Base-by-base conservation (phyloP, 2,797 vertebrate genomes). In the Sitta carolinensis region DNA sequence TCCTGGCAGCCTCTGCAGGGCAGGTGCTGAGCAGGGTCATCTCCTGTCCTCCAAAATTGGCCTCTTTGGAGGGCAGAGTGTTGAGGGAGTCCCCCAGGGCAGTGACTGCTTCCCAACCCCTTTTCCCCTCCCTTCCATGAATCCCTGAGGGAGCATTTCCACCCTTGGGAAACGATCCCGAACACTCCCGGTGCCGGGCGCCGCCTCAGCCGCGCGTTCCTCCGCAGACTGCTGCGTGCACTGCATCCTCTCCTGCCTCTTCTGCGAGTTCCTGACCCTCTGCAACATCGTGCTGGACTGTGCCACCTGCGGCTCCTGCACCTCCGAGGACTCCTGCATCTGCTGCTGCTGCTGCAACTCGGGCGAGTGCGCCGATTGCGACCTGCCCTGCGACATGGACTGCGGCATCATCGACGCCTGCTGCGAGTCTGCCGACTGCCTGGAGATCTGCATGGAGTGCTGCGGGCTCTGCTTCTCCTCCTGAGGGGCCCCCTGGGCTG, bases 391-490 rank as follows among this genome's bases (percentile, higher is more conserved):
- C 77, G 99, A 99, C 98, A 99, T 99, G 98, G 99, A 99, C 98
- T 99, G 99, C 69, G 99, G 99, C 97, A 99, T 99, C 98, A 98
- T 99, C 55, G 99, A 99, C 54, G 99, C 99, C 91, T 99, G 99
- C 98, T 99, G 99, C 69, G 99, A 99, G 98, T 99, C 99, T 0
- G 99, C 99, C 9, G 99, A 99, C 98, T 99, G 99, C 97, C 98
- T 99, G 94, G 99, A 99, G 98, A 99, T 99, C 98, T 99, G 99
- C 97, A 99, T 99, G 99, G 99, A 99, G 98, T 99, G 99, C 98
- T 99, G 99, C 20, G 99, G 99, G 80, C 99, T 99, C 86, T 99
- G 99, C 97, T 99, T 99, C 98, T 99, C 99, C 95, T 99, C 99
- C 95, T 99, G 98, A 99, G 77, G 36, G 10, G 21, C 47, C 5